Evolutionary conservation across 1,140 invertebrate genomes (phyloP), one percentile per base, ranked within the genome.

Genomic region (Vollenhovia emeryi): DNA sequence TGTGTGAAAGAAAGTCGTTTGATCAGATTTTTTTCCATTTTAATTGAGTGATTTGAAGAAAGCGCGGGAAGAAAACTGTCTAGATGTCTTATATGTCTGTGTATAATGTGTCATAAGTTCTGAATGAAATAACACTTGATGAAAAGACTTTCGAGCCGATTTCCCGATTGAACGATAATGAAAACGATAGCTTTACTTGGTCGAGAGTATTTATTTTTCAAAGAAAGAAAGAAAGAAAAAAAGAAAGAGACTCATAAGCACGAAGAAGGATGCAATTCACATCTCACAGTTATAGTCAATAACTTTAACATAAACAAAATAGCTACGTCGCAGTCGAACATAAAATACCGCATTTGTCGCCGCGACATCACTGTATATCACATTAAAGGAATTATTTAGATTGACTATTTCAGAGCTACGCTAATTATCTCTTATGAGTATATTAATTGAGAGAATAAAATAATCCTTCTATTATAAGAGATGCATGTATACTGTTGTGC

Each of bases 1-100:
- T 89, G 92, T 92, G 91, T 94, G 91, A 88, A 91, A 86, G 84
- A 82, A 89, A 66, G 80, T 84, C 36, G 89, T 91, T 83, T 88
- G 75, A 79, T 84, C 84, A 74, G 43, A 86, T 36, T 79, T 89
- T n/a, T 89, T 91, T 82, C 74, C 52, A 69, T 87, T 86, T 86
- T 60, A 33, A 59, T 87, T 76, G 66, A 84, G 55, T 87, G 85
- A 80, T 73, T 87, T 62, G 40, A 60, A 75, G 15, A 66, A 89
- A 79, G 48, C 15, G n/a, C 15, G n/a, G 62, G 1, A 80, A 71
- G 13, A 27, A 69, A 66, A 36, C 21, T 24, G 21, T 80, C 43
- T 80, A 80, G n/a, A 69, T 73, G 86, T 85, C 66, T 71, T 68
- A 55, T 50, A 62, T 60, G 68, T 88, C 45, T 83, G 57, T 85